Evolutionary conservation across 2,888 invertebrate genomes (phyloP).

Genomic region (Syrphus vitripennis): DNA sequence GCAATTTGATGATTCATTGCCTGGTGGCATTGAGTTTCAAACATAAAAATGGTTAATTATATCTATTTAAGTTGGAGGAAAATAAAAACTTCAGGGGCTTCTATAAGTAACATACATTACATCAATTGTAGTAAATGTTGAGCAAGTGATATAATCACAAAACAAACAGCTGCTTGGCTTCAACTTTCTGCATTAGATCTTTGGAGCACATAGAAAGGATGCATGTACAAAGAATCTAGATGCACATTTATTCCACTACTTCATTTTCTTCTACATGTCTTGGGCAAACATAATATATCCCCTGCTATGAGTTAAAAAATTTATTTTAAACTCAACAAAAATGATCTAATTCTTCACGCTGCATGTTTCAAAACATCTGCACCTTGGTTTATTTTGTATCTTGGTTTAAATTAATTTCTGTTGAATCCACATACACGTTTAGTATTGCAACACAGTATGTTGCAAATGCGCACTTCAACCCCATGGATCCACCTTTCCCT

Average conservation of each 20-base stretch:
- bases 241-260: no score
- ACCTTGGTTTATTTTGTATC: background rate
- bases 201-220: no score
- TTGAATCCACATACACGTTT: background rate
- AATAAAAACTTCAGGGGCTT: no score
- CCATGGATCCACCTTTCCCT: constrained; percentile 1
- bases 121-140: no score
- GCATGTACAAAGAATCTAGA: no score
- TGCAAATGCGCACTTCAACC: background rate
- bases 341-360: background rate
- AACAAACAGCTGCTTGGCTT: no score
- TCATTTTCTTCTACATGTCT: no score
- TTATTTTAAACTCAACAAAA: background rate
- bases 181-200: no score
- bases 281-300: no score
- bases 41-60: background rate
- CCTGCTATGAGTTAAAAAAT: background rate
- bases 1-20: constrained; percentile 4
- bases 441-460: background rate
- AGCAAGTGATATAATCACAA: no score
- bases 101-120: no score
- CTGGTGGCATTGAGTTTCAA: background rate
- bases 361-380: background rate
- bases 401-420: background rate
- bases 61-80: background rate